Percentiles rank a stretch among this genome's conserved stretches.
Conservation (phyloP, 2,888 invertebrate genomes). For the Lasioglossum malachurum region DNA sequence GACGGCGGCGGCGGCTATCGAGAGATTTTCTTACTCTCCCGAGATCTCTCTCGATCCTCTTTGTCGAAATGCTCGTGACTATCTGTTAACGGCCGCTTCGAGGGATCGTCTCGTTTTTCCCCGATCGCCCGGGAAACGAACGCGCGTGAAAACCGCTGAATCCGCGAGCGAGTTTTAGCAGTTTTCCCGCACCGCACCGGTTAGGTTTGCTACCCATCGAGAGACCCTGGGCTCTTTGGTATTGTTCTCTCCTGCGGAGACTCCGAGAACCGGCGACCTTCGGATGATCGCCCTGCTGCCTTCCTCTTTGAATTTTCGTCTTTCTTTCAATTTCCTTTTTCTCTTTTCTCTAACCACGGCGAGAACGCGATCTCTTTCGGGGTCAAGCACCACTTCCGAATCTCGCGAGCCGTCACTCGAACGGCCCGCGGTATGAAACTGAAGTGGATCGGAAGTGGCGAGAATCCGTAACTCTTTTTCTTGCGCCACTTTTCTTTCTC, state of each 20-base stretch:
- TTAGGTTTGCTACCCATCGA: conserved; percentile 68
- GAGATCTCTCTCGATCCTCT: neutral
- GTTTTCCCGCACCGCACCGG: neutral
- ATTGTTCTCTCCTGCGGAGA: conserved; percentile 78
- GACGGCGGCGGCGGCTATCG: neutral
- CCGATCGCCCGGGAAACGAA: conserved; percentile 4
- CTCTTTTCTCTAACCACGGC: conserved; percentile 7
- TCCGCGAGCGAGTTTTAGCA: neutral
- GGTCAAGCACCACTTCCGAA: conserved; percentile 66
- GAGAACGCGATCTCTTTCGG: conserved; percentile 43
- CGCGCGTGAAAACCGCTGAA: neutral
- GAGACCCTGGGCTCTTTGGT: conserved; percentile 83
- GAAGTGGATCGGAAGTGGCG: conserved; percentile 51
- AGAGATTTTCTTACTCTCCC: neutral
- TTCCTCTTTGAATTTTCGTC: conserved; percentile 2
- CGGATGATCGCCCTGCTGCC: conserved; percentile 37
- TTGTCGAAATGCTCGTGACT: neutral
- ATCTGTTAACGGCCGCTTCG: conserved; percentile 10
- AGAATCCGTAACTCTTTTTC: conserved; percentile 48
- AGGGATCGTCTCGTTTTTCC: conserved; percentile 17
- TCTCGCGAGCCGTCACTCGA: conserved; percentile 62
- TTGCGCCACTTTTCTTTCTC: conserved; percentile 22
- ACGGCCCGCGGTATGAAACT: conserved; percentile 58
- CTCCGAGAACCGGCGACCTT: conserved; percentile 63
- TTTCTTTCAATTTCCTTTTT: conserved; percentile 2